These are phyloP conservation scores for Physocephala rufipes DNA, from an alignment of 2,888 invertebrate species.

Conservation along the genomic window DNA sequence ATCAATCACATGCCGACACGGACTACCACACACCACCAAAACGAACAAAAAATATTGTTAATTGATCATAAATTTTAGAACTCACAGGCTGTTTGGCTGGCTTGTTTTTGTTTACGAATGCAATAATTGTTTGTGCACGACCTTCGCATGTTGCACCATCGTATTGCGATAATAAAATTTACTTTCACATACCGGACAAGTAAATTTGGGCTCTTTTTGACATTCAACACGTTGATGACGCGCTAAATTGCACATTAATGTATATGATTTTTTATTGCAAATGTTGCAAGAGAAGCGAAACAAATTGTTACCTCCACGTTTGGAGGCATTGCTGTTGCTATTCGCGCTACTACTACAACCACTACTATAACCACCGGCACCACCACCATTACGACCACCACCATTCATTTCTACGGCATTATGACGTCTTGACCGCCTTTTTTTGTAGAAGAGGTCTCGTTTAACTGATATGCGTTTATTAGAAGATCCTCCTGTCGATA, in stretches of 20 bases:
- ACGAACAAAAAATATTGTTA: too few species aligned
- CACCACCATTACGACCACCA: neutral
- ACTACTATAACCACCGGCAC: neutral
- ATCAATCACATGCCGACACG: too few species aligned
- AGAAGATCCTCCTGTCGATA: neutral
- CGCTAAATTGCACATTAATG: constrained; percentile 61
- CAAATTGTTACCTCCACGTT: neutral
- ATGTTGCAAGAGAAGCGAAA: constrained; percentile 22
- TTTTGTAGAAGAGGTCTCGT: constrained; percentile 25
- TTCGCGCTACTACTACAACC: neutral
- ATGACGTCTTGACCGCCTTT: neutral
- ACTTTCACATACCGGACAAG: constrained; percentile 62
- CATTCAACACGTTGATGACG: constrained; percentile 67
- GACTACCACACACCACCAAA: too few species aligned
- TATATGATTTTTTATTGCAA: constrained; percentile 51
- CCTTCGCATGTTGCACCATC: constrained; percentile 45
- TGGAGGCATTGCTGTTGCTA: neutral
- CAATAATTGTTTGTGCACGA: constrained; percentile 29
- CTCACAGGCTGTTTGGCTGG: too few species aligned
- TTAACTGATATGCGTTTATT: constrained; percentile 24
- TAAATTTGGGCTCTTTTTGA: constrained; percentile 66
- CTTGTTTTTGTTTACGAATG: too few species aligned
- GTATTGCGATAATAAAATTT: constrained; percentile 54
- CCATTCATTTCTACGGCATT: too few species aligned
- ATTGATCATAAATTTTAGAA: too few species aligned